Base-by-base conservation (phyloP, 92 coral and sea anemone species). In the Palythoa caribaeorum region DNA sequence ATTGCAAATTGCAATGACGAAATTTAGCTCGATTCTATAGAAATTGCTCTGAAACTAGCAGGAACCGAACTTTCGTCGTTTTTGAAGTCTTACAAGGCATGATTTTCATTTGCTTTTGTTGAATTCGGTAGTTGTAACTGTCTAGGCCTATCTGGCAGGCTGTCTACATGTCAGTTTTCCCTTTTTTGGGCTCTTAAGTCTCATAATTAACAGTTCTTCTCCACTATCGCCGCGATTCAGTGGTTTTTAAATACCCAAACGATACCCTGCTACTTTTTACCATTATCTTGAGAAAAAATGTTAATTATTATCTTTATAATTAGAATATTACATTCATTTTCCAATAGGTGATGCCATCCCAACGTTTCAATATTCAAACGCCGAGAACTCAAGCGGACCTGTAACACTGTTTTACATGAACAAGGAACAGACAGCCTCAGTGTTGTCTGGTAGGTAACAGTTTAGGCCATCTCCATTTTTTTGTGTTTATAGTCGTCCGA, bases 261-360 rank as follows among this genome's bases (percentile, higher is more conserved):
- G 19, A 17, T 28, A 7, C 19, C 19, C 28, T 68, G 11, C 39
- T 9, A 68, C 12, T 68, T 14, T 3, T 39, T 57, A 52, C 15
- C 35, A 75, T 10, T 75, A 4, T 75, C 65, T 28, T 28, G 28
- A 28, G 28, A 28, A 28, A 28, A 28, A 28, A 28, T 28, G 28
- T 28, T 28, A 0, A 28, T 28, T 28, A 28, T 28, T 28, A 28
- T 28, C 28, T 28, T 28, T 28, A 28, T 28, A 28, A 28, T 28
- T 28, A 28, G 28, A 28, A 0, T 28, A 68, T 68, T 11, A 9
- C 39, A 5, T 9, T 13, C 50, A 17, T 39, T 16, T 70, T 55
- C 16, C 79, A 2, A 51, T 78, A 94, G 98, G 87, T 65, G 96
- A 95, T 77, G 85, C 91, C 51, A 88, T 92, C 75, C 98, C 98